Percentiles rank a stretch among this genome's conserved stretches.
Evolutionary conservation across 2,888 invertebrate genomes (phyloP).

Genomic region (Strigamia crassipes): DNA sequence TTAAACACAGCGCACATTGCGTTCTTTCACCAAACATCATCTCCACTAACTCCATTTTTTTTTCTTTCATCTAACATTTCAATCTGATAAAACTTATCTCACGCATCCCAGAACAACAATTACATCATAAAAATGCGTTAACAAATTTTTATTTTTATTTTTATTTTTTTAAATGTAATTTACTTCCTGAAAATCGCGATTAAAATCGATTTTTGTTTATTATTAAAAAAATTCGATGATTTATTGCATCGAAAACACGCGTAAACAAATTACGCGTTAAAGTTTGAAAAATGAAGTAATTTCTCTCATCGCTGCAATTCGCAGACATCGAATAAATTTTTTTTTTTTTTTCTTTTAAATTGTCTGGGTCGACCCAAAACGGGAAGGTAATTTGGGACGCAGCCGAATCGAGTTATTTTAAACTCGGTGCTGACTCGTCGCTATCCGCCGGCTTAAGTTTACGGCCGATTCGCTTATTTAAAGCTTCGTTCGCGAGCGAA

Average conservation of each 20-base stretch:
- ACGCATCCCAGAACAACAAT: not conserved
- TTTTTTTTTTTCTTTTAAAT: not conserved
- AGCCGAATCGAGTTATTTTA: not conserved
- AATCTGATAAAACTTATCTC: not conserved
- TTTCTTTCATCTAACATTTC: not conserved
- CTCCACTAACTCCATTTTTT: not conserved
- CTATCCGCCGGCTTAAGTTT: no score
- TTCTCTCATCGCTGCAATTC: not conserved
- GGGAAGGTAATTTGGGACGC: not conserved
- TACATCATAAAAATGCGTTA: no score
- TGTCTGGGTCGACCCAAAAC: not conserved
- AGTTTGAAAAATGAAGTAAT: not conserved
- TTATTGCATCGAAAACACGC: no score
- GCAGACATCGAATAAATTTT: not conserved
- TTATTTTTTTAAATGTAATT: not conserved
- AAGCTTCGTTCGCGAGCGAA: not conserved
- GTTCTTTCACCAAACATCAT: not conserved
- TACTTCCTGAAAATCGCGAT: not conserved
- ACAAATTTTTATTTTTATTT: no score
- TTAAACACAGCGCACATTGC: slow-evolving; percentile 6
- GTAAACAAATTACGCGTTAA: not conserved
- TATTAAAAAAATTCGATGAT: not conserved
- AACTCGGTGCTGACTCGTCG: slow-evolving; percentile 9
- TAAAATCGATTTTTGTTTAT: not conserved
- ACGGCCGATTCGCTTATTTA: not conserved